A percentile compares a stretch with the other conserved stretches of the same genome.
These are phyloP conservation scores for Alouatta palliata DNA, from an alignment of 2,113 vertebrate species.

Conservation along the genomic window DNA sequence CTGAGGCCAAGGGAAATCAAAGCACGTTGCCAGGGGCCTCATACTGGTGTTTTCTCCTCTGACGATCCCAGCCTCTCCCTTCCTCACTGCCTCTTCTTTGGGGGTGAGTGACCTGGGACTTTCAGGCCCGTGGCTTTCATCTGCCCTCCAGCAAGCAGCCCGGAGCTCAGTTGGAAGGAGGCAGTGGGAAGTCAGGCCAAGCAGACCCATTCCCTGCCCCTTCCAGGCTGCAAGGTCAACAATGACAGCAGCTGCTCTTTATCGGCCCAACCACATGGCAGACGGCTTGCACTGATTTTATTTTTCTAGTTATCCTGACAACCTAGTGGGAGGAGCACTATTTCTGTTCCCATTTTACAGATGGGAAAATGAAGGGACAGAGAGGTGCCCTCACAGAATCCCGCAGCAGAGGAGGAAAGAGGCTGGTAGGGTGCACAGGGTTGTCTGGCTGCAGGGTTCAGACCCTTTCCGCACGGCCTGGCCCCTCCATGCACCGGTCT, in stretches of 20 bases:
- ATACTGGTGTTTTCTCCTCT: neutral
- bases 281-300: neutral
- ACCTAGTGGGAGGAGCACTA: neutral
- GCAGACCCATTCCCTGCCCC: neutral
- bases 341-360: neutral
- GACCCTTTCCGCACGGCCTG: neutral
- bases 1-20: neutral
- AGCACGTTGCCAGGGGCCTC: neutral
- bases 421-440: neutral
- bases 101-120: too few relatives aligned
- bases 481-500: neutral
- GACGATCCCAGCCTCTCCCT: neutral
- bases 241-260: neutral
- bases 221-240: neutral
- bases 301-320: neutral
- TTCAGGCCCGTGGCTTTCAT: neutral
- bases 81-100: neutral
- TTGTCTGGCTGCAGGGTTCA: neutral
- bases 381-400: neutral
- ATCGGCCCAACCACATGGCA: neutral
- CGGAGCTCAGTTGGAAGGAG: neutral
- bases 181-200: neutral
- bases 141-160: neutral
- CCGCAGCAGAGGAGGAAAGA: neutral
- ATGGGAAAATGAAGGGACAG: neutral